Evolutionary conservation across 2,888 invertebrate species (phyloP).

Genomic region (Drosophila meridiana): DNA sequence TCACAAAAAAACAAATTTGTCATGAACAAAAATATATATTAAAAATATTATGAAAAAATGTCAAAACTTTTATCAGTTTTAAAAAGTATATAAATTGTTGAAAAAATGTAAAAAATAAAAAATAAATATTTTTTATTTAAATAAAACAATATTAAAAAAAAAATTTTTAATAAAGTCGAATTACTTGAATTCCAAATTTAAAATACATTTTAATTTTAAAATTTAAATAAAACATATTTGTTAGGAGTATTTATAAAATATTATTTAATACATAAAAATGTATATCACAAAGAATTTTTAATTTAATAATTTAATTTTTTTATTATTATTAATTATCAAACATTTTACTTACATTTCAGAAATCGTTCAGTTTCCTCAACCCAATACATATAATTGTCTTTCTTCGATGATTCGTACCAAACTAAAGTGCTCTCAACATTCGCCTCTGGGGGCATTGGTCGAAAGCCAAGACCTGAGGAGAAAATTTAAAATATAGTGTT

Average conservation of each 20-base stretch:
- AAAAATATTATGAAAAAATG: slow-evolving; percentile 20
- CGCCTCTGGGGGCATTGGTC: slow-evolving; percentile 96
- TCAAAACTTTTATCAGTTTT: neutral
- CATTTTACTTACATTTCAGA: slow-evolving; percentile 88
- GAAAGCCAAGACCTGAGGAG: slow-evolving; percentile 94
- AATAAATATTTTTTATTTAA: too few species aligned
- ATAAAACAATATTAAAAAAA: too few species aligned
- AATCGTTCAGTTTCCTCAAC: slow-evolving; percentile 91
- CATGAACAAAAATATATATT: slow-evolving; percentile 23
- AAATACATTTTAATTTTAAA: neutral
- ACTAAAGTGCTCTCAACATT: slow-evolving; percentile 98
- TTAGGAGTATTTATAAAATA: too few species aligned
- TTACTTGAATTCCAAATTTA: too few species aligned
- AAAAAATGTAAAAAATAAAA: too few species aligned
- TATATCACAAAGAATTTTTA: neutral
- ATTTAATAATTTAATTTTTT: neutral
- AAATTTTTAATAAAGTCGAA: too few species aligned
- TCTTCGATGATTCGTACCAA: slow-evolving; percentile 90
- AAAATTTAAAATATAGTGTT: slow-evolving; percentile 24
- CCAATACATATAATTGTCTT: slow-evolving; percentile 92
- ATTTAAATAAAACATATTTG: neutral
- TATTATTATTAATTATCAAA: neutral
- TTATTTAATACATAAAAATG: too few species aligned
- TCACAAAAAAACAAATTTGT: slow-evolving; percentile 47
- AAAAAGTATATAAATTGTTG: neutral